Conservation (phyloP, 2,888 invertebrate genomes). For the Lepeophtheirus nordmannii region DNA sequence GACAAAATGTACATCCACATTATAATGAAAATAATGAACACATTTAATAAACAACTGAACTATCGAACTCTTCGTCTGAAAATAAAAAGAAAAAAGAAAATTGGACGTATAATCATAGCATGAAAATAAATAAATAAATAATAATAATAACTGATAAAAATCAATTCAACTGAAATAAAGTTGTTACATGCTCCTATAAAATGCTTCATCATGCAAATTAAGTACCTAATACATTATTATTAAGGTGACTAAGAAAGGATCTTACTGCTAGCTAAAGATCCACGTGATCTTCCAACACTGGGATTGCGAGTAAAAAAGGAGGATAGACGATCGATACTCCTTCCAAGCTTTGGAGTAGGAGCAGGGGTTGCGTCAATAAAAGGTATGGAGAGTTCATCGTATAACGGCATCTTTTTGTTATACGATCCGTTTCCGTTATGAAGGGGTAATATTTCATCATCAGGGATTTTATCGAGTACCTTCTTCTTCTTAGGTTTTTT, state of each 20-base stretch:
- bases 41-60: not conserved
- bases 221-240: too few species aligned
- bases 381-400: slow-evolving; percentile 24
- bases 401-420: slow-evolving; percentile 12
- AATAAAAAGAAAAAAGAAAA: not conserved
- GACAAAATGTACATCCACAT: too few species aligned
- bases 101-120: not conserved
- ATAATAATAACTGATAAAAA: too few species aligned
- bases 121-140: not conserved
- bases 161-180: too few species aligned
- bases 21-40: too few species aligned
- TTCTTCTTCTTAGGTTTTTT: slow-evolving; percentile 8
- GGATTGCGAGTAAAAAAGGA: slow-evolving; percentile 17
- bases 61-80: slow-evolving; percentile 3
- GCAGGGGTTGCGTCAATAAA: slow-evolving; percentile 23
- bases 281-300: slow-evolving; percentile 20
- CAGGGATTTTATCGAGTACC: not conserved
- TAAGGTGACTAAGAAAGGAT: too few species aligned
- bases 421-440: slow-evolving; percentile 8
- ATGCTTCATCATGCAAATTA: too few species aligned
- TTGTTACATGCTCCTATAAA: too few species aligned
- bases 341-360: slow-evolving; percentile 19
- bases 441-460: not conserved
- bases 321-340: slow-evolving; percentile 12
- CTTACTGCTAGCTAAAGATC: slow-evolving; percentile 18